Base-by-base conservation (phyloP, 2,888 invertebrate genomes). In the Phoenoteleia sp. region DNA sequence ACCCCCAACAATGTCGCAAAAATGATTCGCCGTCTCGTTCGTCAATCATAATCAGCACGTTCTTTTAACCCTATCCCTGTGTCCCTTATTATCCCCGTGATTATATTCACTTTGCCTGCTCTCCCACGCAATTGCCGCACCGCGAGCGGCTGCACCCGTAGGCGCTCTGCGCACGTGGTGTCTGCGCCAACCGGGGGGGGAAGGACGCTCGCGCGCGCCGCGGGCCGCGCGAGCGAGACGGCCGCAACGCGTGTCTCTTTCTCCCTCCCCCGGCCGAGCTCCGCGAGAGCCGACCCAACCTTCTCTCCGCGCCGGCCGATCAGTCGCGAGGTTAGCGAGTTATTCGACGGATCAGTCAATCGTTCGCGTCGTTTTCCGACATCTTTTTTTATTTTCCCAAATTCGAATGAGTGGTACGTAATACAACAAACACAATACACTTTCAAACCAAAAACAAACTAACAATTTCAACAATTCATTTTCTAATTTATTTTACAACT, bases 131-230 rank as follows among this genome's bases (percentile, higher is more conserved):
- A 21, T 49, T 42, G 64, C 11, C 45, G 54, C 42, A 56, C 15
- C n/a, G 66, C 66, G 56, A 33, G 17, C 45, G 7, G 29, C 7
- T 17, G 52, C 39, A 7, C 33, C n/a, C n/a, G n/a, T n/a, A n/a
- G 36, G 21, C 52, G 25, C 29, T 67, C 36, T 77, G 77, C 77
- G 77, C 77, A 77, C 77, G 77, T 77, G 77, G 77, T 77, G 77
- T 77, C 67, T 67, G 77, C 77, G 67, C 77, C 15, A 60, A 67
- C 67, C 58, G 58, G 66, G 47, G 60, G 67, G 54, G 67, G n/a
- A 56, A 76, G 77, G 67, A 77, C 58, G 67, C 67, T 9, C 1
- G 2, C 7, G 27, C 58, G 45, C 19, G 1, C 17, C 15, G 58
- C 21, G 52, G n/a, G n/a, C n/a, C n/a, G n/a, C n/a, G n/a, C n/a